Conservation (phyloP, 2,888 invertebrate species). For the Dione juno region DNA sequence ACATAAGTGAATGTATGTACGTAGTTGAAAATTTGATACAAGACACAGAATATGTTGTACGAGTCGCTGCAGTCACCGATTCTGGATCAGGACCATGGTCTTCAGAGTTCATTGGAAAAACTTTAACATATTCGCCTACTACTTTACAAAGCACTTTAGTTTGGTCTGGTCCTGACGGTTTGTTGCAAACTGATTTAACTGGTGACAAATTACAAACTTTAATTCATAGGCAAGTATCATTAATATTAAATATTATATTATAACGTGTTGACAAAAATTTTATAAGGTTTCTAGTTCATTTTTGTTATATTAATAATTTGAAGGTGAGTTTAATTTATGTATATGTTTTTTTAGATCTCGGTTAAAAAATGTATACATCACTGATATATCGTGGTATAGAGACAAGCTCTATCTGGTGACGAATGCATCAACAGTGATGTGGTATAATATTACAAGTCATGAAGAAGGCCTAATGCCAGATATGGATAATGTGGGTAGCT, state of each 20-base stretch:
- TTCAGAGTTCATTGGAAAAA: slow-evolving; percentile 88
- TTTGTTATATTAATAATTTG: background rate
- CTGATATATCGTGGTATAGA: slow-evolving; percentile 90
- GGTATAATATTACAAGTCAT: slow-evolving; percentile 87
- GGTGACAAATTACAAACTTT: slow-evolving; percentile 89
- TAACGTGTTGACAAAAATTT: background rate
- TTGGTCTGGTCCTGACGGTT: slow-evolving; percentile 90
- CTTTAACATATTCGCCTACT: slow-evolving; percentile 82
- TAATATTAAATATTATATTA: background rate
- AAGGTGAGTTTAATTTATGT: no score
- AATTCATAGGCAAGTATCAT: slow-evolving; percentile 77
- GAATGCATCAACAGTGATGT: slow-evolving; percentile 87
- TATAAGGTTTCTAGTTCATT: background rate
- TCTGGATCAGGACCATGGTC: slow-evolving; percentile 92
- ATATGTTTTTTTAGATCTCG: slow-evolving; percentile 57
- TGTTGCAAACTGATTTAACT: slow-evolving; percentile 91
- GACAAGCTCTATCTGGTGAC: slow-evolving; percentile 90
- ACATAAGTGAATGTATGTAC: slow-evolving; percentile 84
- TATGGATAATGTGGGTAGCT: slow-evolving; percentile 88
- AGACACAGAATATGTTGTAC: slow-evolving; percentile 89
- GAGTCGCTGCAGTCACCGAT: slow-evolving; percentile 90
- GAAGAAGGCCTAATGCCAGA: slow-evolving; percentile 83
- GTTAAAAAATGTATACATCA: slow-evolving; percentile 85
- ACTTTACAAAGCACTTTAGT: slow-evolving; percentile 85
- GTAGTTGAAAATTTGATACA: slow-evolving; percentile 88